These are phyloP conservation scores for Platypus cylindrus DNA, from an alignment of 2,888 invertebrate genomes.

Conservation along the genomic window DNA sequence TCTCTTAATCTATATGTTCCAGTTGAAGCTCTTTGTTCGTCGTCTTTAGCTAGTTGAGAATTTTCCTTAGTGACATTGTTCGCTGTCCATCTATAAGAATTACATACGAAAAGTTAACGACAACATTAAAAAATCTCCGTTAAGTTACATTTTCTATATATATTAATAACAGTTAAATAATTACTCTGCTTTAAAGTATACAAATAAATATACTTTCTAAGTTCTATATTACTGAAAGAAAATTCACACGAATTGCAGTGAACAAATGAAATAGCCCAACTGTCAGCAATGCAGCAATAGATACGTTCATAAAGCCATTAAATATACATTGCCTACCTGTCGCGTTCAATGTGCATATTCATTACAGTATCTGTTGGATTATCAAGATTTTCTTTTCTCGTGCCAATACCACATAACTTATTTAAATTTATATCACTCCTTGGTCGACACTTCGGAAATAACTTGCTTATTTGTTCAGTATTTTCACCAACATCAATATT, in stretches of 20 bases:
- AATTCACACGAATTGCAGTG: no score
- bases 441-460: constrained; percentile 80
- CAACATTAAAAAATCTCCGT: no score
- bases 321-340: constrained; percentile 32
- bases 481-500: constrained; percentile 39
- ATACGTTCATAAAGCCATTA: no score
- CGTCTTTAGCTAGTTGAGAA: constrained; percentile 19
- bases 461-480: constrained; percentile 66
- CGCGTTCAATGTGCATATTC: constrained; percentile 39
- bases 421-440: constrained; percentile 47
- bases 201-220: no score
- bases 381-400: constrained; percentile 34
- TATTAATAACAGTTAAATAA: no score
- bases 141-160: no score
- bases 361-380: constrained; percentile 35
- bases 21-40: constrained; percentile 39
- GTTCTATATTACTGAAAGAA: no score
- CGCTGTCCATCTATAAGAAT: constrained; percentile 30
- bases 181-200: no score
- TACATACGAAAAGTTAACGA: no score
- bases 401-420: constrained; percentile 33
- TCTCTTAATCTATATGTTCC: constrained; percentile 58
- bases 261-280: no score
- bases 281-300: no score
- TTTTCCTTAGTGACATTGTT: constrained; percentile 23